These are phyloP conservation scores for Apostichopus californicus DNA, from an alignment of 35 echinoderm and acorn worm genomes.

Conservation along the genomic window DNA sequence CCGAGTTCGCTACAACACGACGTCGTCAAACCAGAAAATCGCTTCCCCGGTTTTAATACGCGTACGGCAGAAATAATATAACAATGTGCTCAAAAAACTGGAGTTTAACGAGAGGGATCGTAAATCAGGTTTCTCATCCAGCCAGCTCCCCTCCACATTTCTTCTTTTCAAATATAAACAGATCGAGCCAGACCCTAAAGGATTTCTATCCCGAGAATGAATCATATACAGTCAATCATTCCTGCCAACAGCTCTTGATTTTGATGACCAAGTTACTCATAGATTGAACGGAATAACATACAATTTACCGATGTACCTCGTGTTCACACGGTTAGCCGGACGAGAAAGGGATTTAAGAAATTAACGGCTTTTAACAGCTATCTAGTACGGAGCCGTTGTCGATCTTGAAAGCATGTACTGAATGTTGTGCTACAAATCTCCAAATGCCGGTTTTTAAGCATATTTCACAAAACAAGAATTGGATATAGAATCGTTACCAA, in stretches of 20 bases:
- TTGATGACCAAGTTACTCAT: slow-evolving; percentile 48
- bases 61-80: too few relatives aligned
- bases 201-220: slow-evolving; percentile 26
- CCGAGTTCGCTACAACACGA: too few relatives aligned
- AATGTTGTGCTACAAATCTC: too few relatives aligned
- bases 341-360: neutral
- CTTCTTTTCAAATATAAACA: slow-evolving; percentile 32
- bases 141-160: neutral
- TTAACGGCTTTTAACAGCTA: too few relatives aligned
- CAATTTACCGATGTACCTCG: neutral
- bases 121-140: slow-evolving; percentile 8
- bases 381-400: too few relatives aligned
- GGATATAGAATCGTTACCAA: too few relatives aligned
- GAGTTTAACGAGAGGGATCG: slow-evolving; percentile 38
- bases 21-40: too few relatives aligned
- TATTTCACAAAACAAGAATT: too few relatives aligned
- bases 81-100: neutral
- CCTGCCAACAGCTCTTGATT: slow-evolving; percentile 20
- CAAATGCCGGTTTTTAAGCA: too few relatives aligned
- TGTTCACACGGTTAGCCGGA: slow-evolving; percentile 2
- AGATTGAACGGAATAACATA: slow-evolving; percentile 28
- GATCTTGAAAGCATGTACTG: too few relatives aligned
- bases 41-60: too few relatives aligned
- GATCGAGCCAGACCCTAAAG: slow-evolving; percentile 38
- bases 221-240: slow-evolving; percentile 50